Base-by-base conservation (phyloP, 1,140 invertebrate genomes). In the Drosophila sechellia region DNA sequence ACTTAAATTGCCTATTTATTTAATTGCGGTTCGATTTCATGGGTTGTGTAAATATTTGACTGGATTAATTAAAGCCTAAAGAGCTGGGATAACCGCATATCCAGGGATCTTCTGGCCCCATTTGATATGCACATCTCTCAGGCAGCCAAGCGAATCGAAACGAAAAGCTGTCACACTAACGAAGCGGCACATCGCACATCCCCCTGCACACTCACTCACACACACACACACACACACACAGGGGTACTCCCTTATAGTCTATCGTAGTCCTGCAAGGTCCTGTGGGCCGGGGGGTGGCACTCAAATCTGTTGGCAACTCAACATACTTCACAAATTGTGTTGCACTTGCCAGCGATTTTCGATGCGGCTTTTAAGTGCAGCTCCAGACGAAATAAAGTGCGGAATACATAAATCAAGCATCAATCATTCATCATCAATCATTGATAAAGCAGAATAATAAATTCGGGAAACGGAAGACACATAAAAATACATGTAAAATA, bases 361-460 rank as follows among this genome's bases (percentile, higher is more conserved):
- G 46, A 37, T 63, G 37, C 22, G 42, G 34, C 37, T 63, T 59
- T 66, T 50, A 63, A 71, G 46, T 61, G 70, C 70, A 63, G 43
- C 22, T 20, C 25, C 64, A 53, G 34, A 46, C 64, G 49, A 68
- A 64, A 79, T 22, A 64, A 64, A 68, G 59, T 64, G 64, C 64
- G 64, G 56, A 25, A 40, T 57, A 57, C 64, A 85, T 86, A 68
- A 78, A 71, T 81, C 74, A 64, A 68, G 53, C 84, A 87, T 89
- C 83, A 87, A 87, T 87, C 84, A 89, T 87, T 79, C 79, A 83
- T 77, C 84, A 86, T 86, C 83, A 87, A 87, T 86, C 83, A 87
- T 76, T 27, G 27, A n/a, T 13, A n/a, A 15, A 12, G n/a, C 34
- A n/a, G 6, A 3, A 37, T 5, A 25, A 15, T 1, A 22, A 48